Base-by-base conservation (phyloP, 2,888 invertebrate genomes). In the Ormyrus thymus region DNA sequence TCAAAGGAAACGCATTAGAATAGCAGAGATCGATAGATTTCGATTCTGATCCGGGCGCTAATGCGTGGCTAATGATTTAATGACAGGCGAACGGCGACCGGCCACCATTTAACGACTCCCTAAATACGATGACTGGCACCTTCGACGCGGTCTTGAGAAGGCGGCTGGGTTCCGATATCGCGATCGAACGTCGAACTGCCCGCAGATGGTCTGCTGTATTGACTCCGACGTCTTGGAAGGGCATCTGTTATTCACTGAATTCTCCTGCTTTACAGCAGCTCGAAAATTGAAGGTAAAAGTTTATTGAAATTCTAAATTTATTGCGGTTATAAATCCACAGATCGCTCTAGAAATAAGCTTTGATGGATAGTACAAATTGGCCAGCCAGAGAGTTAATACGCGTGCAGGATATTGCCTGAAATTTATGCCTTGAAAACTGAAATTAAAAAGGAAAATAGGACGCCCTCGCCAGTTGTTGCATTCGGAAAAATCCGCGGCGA, bases 51-150 rank as follows among this genome's bases (percentile, higher is more conserved):
- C 50, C 7, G 51, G 46, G 58, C 70, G 84, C 86, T 89, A 89
- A 89, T 88, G 88, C 84, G 85, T 86, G 84, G 85, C 85, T 88
- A 88, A 89, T 87, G 85, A 89, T 88, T 87, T 88, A 88, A 89
- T 87, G 86, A 88, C 84, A 84, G 86, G 82, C 86, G 81, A 78
- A 51, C 11, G 51, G 66, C 45, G 29, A 43, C 76, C 68, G 59
- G 8, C 46, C 83, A 43, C n/a, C 70, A 86, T 86, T 86, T 84
- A 86, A 82, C 85, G 81, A 84, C 82, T 84, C 72, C 45, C 56
- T 15, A 66, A 78, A 74, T 69, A 64, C 10, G 51, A 78, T 74
- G 74, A 78, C 73, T 78, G 64, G 81, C 72, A 61, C 46, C 11
- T 73, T 75, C 77, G 64, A 68, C 71, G 59, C 53, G 65, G 59